A percentile compares a stretch with the other conserved stretches of the same genome.
phyloP scores from a whole-genome alignment of 2,113 vertebrate species.

The Parotia lawesii region DNA sequence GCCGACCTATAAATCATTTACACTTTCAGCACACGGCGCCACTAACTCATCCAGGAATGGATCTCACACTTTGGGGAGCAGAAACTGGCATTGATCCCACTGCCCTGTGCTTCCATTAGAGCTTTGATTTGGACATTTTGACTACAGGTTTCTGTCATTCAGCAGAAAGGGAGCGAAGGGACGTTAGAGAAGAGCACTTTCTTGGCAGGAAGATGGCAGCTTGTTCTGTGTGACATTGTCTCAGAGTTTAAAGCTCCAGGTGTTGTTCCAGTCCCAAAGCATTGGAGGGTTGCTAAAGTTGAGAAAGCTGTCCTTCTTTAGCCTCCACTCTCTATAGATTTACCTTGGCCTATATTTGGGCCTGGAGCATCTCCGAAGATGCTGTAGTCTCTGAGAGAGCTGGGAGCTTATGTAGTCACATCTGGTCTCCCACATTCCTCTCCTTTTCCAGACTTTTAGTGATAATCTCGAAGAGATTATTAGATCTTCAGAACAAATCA shows the following conservation, averaged over 20 bases:
- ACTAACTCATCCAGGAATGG: neutral
- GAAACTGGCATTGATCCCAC: neutral
- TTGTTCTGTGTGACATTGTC: neutral
- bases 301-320: neutral
- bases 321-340: neutral
- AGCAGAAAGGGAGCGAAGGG: accelerated
- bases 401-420: neutral
- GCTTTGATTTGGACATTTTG: neutral
- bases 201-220: neutral
- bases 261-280: neutral
- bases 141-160: neutral
- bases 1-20: neutral
- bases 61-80: neutral
- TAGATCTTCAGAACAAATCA: neutral
- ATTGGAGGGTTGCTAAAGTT: neutral
- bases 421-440: neutral
- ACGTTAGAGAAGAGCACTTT: neutral
- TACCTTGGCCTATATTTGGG: neutral
- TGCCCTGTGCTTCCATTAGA: neutral
- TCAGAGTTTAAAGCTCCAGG: neutral
- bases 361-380: neutral
- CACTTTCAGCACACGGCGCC: neutral
- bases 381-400: neutral
- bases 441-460: neutral
- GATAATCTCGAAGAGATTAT: neutral